Evolutionary conservation across 2,888 invertebrate genomes (phyloP).

Genomic region (Epistrophella euchroma): DNA sequence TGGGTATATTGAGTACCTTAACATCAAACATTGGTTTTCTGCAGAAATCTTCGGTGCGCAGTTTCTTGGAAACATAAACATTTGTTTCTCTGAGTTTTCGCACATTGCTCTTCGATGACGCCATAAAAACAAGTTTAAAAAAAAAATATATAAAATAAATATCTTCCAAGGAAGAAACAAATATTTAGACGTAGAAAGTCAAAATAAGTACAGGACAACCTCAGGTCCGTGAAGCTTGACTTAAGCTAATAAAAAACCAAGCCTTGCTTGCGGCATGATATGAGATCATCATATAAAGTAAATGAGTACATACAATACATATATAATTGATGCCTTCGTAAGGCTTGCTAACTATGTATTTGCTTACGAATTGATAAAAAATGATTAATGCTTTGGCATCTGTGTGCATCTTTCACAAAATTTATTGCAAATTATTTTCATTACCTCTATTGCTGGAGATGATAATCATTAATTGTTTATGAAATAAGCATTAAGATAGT

Average conservation of each 20-base stretch:
- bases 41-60: background rate
- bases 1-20: background rate
- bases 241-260: slow-evolving; percentile 6
- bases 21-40: background rate
- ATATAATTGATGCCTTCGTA: background rate
- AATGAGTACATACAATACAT: background rate
- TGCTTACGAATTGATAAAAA: slow-evolving; percentile 14
- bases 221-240: slow-evolving; percentile 28
- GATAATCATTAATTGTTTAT: background rate
- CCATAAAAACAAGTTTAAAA: slow-evolving; percentile 45
- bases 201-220: slow-evolving; percentile 39
- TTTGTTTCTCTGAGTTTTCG: background rate
- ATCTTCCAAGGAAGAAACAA: slow-evolving; percentile 30
- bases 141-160: slow-evolving; percentile 1
- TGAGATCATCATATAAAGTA: slow-evolving; percentile 25
- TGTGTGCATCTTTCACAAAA: slow-evolving; percentile 43
- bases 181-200: slow-evolving; percentile 4
- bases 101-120: slow-evolving; percentile 46
- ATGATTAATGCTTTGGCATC: slow-evolving; percentile 27
- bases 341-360: background rate
- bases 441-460: background rate
- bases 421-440: slow-evolving; percentile 52
- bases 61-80: background rate
- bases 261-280: slow-evolving; percentile 20
- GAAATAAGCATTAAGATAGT: background rate